Base-by-base conservation (phyloP, 2,797 vertebrate genomes). In the Rhinichthys osculus region DNA sequence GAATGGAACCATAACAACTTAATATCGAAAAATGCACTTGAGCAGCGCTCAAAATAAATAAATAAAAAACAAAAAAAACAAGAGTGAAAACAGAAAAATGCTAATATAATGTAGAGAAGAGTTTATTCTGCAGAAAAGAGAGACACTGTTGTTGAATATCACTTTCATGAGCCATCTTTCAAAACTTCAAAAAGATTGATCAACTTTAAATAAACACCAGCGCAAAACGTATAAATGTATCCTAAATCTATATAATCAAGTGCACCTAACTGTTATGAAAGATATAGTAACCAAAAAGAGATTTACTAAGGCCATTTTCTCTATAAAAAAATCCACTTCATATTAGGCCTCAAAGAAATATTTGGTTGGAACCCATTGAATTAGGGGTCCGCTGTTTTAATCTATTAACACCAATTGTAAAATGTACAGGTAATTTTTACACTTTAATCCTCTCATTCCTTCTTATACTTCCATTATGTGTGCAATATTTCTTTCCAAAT, bases 401-500 rank as follows among this genome's bases (percentile, higher is more conserved):
- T 64, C 19, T 47, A 59, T 62, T 44, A 33, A 23, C 50, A 59
- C 35, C 11, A 14, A 47, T 44, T 33, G n/a, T 78, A 62, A 83
- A 89, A 38, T 81, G 71, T 91, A 90, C 89, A 89, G 89, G 71
- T 83, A 52, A 33, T 87, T 88, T 85, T 87, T 85, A 77, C 70
- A 54, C 11, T 66, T 64, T 5, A 59, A n/a, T 62, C 44, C 90
- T 67, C 87, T 81, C 84, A 35, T 83, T 73, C 50, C 4, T 38
- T 84, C 17, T 62, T 82, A 86, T 85, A 89, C 91, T 87, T 87
- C 7, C 82, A 81, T 66, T 83, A 27, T 82, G 88, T 91, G 83
- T 92, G 88, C 91, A 88, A 73, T 89, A 89, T 62, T 52, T 77
- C 52, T 59, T 16, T 16, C 85, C 89, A 92, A 44, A n/a, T 13